Percentiles rank a stretch among this genome's conserved stretches.
phyloP scores from a whole-genome alignment of 2,888 invertebrate species.

The Stramonita haemastoma region DNA sequence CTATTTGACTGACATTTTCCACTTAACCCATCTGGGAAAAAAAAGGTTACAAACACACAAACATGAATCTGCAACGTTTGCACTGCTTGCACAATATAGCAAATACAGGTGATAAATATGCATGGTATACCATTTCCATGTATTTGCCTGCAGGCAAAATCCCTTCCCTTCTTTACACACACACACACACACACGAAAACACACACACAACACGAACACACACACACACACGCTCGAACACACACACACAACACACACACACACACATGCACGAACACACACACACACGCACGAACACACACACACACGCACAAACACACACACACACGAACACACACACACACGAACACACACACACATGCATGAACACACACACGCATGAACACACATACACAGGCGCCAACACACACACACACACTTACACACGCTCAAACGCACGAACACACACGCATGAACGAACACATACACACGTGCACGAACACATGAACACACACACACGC shows the following conservation, averaged over 20 bases:
- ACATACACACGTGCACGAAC: neutral
- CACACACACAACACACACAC: neutral
- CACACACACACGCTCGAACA: neutral
- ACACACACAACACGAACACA: neutral
- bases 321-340: neutral
- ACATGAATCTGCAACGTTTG: too few species aligned
- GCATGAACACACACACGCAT: neutral
- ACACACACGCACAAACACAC: constrained; percentile 7
- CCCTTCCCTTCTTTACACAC: neutral
- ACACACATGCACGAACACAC: neutral
- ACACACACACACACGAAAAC: neutral
- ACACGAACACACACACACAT: neutral
- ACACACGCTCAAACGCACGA: neutral
- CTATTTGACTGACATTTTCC: too few species aligned
- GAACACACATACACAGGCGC: too few species aligned
- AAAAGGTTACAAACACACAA: too few species aligned
- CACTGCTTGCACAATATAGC: neutral
- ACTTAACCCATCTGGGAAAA: too few species aligned
- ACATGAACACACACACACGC: too few species aligned
- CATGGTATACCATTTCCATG: neutral
- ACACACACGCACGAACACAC: neutral
- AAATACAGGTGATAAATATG: neutral
- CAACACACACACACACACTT: neutral
- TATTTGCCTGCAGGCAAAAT: too few species aligned
- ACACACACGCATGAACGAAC: neutral